Conservation (phyloP, 2,797 vertebrate species). For the Catostomus latipinnis region DNA sequence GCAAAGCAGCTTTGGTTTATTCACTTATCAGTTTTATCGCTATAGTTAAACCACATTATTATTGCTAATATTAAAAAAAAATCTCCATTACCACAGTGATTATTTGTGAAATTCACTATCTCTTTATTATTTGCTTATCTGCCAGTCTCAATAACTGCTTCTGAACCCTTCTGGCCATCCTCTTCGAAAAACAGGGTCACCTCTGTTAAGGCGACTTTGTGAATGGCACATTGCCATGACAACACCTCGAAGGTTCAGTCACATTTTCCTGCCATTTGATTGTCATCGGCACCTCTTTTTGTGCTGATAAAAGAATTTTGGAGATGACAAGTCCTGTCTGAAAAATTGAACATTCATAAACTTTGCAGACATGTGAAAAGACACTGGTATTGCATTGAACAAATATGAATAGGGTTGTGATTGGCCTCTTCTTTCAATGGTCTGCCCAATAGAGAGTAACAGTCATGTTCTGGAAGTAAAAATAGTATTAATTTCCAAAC, state of each 20-base stretch:
- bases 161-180: neutral
- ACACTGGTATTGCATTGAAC: conserved; percentile 1
- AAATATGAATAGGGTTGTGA: neutral
- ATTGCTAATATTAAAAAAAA: neutral
- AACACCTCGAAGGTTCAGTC: conserved; percentile 17
- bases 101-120: conserved; percentile 8
- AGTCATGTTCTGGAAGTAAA: neutral
- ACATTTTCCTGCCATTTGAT: conserved; percentile 19
- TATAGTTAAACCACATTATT: neutral
- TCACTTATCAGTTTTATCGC: neutral
- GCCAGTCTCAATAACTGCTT: conserved; percentile 22
- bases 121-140: conserved; percentile 2
- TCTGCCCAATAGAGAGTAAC: neutral
- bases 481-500: neutral
- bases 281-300: conserved; percentile 41
- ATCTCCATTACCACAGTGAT: neutral
- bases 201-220: conserved; percentile 11
- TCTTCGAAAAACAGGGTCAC: conserved; percentile 21
- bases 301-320: conserved; percentile 18
- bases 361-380: conserved; percentile 13
- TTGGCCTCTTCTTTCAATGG: neutral
- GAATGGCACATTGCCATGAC: conserved; percentile 14
- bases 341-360: conserved; percentile 27
- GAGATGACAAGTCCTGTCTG: conserved; percentile 34
- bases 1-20: conserved; percentile 6